Evolutionary conservation across 2,888 invertebrate genomes (phyloP).

Genomic region (Athalia circularis): DNA sequence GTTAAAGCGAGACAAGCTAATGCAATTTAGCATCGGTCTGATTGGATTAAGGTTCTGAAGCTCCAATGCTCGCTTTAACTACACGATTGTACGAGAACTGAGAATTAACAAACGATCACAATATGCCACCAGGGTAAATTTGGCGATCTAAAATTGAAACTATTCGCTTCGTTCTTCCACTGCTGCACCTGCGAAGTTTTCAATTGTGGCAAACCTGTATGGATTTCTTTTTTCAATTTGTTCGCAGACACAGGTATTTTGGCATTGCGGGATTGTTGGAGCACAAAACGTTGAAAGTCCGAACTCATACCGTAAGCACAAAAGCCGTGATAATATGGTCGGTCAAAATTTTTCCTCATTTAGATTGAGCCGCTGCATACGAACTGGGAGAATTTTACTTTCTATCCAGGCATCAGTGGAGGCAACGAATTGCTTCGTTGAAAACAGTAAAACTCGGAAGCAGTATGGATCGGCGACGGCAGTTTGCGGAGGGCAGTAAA

Average conservation of each 20-base stretch:
- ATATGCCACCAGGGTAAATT: conserved; percentile 12
- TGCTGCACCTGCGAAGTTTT: neutral
- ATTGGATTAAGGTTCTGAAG: conserved; percentile 17
- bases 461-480: conserved; percentile 7
- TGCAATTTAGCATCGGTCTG: conserved; percentile 16
- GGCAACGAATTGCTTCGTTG: conserved; percentile 26
- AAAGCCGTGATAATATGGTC: neutral
- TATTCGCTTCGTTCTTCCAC: neutral
- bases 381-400: neutral
- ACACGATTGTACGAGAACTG: conserved; percentile 17
- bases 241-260: neutral
- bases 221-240: neutral
- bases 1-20: conserved; percentile 23
- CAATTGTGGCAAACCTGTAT: neutral
- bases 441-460: conserved; percentile 31
- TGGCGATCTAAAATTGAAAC: neutral
- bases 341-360: neutral
- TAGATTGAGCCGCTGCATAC: neutral
- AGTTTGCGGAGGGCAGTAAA: conserved; percentile 33
- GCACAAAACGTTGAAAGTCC: no score
- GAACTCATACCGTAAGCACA: neutral
- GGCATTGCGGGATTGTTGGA: no score
- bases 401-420: neutral
- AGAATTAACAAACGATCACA: conserved; percentile 27
- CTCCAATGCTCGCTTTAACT: conserved; percentile 20